Conservation (phyloP, 2,797 vertebrate species). For the Bradypodion ventrale region DNA sequence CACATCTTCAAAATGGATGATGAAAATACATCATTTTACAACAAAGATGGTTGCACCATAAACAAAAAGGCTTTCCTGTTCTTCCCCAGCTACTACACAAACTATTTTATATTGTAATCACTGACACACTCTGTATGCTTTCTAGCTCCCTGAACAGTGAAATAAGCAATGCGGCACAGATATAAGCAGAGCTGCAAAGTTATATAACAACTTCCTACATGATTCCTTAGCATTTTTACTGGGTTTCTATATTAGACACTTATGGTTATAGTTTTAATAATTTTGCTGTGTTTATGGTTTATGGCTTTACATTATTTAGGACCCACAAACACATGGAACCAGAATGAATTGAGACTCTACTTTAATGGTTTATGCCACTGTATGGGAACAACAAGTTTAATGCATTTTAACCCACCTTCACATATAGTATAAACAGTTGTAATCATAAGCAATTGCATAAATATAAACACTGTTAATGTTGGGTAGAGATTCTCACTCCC, state of each 20-base stretch:
- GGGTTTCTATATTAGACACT: neutral
- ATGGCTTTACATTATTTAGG: neutral
- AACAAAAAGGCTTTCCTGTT: neutral
- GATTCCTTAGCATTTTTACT: neutral
- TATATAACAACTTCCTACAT: neutral
- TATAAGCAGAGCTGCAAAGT: neutral
- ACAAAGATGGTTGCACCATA: neutral
- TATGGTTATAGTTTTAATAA: neutral
- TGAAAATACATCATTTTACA: neutral
- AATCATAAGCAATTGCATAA: neutral
- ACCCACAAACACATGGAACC: neutral
- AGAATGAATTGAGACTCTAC: neutral
- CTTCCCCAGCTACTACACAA: neutral
- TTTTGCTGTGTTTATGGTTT: neutral
- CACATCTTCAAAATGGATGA: neutral
- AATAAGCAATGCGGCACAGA: neutral
- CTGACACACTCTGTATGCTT: neutral
- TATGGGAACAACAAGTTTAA: neutral
- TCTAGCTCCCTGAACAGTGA: neutral
- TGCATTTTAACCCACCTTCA: neutral
- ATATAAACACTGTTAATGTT: neutral
- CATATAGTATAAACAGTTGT: neutral
- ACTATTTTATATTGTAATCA: neutral
- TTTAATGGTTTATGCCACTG: neutral
- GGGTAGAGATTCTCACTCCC: neutral